Conservation (phyloP, 2,888 invertebrate species). For the Leptopterna dolabrata region DNA sequence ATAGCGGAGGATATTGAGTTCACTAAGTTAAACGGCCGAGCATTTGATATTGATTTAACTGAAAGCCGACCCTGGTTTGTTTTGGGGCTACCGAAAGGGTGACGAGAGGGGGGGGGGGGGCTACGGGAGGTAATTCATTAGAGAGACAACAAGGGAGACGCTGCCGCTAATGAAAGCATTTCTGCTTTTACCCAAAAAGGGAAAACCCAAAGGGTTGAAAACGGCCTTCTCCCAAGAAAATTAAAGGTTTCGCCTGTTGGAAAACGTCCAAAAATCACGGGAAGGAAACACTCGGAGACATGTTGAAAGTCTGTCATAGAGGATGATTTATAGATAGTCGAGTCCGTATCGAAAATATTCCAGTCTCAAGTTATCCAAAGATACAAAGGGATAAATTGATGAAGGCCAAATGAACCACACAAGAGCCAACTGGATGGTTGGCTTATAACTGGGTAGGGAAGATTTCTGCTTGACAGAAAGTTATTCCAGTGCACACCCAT, state of each 20-base stretch:
- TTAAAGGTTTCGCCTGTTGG: neutral
- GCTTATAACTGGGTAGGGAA: too few species aligned
- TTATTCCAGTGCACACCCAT: too few species aligned
- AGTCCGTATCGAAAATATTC: too few species aligned
- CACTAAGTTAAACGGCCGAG: constrained; percentile 28
- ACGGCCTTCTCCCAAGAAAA: neutral
- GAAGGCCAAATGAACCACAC: too few species aligned
- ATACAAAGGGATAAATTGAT: too few species aligned
- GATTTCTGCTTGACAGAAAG: too few species aligned
- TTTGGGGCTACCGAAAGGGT: neutral
- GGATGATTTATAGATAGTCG: too few species aligned
- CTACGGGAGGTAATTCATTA: constrained; percentile 53
- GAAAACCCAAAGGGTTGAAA: neutral
- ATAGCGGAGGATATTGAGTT: neutral
- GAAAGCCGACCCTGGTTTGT: constrained; percentile 42
- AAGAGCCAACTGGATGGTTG: too few species aligned
- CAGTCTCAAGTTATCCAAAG: too few species aligned
- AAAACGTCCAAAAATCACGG: constrained; percentile 12
- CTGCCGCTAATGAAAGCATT: constrained; percentile 49
- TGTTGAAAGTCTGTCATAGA: too few species aligned
- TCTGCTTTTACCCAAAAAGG: neutral
- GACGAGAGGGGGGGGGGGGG: neutral
- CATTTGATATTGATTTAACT: constrained; percentile 51
- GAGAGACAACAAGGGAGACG: constrained; percentile 53
- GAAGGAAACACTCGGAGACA: neutral